Conservation (phyloP, 2,797 vertebrate genomes). For the Coranthus polyacanthus region DNA sequence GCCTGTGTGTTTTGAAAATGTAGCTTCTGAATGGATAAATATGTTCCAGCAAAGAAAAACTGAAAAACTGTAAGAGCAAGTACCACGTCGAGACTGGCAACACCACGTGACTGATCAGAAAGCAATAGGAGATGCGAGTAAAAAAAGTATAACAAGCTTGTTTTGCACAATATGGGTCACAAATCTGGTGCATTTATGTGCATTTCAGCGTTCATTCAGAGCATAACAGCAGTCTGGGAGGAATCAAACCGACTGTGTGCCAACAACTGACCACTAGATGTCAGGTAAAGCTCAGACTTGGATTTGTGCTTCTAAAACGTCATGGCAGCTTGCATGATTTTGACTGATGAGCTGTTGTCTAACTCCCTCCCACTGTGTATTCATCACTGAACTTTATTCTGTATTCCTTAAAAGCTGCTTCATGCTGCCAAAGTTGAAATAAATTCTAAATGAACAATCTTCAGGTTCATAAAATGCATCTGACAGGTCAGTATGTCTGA, state of each 20-base stretch:
- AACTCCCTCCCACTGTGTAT: slow-evolving; percentile 2
- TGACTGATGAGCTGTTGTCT: slow-evolving; percentile 5
- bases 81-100: no score
- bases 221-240: neutral
- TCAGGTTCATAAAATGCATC: slow-evolving; percentile 20
- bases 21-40: no score
- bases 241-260: neutral
- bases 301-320: neutral
- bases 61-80: no score
- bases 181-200: no score
- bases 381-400: slow-evolving; percentile 20
- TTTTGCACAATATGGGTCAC: no score
- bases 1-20: no score
- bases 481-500: neutral
- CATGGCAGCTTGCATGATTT: neutral
- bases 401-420: neutral
- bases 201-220: no score
- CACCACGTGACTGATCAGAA: no score
- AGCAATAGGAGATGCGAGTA: no score
- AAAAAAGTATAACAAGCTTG: no score
- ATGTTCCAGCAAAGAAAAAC: no score
- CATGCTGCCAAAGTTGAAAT: neutral
- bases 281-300: slow-evolving; percentile 59
- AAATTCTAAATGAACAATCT: neutral
- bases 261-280: slow-evolving; percentile 72